Evolutionary conservation across 2,888 invertebrate genomes (phyloP).

Genomic region (Fragum sueziense): DNA sequence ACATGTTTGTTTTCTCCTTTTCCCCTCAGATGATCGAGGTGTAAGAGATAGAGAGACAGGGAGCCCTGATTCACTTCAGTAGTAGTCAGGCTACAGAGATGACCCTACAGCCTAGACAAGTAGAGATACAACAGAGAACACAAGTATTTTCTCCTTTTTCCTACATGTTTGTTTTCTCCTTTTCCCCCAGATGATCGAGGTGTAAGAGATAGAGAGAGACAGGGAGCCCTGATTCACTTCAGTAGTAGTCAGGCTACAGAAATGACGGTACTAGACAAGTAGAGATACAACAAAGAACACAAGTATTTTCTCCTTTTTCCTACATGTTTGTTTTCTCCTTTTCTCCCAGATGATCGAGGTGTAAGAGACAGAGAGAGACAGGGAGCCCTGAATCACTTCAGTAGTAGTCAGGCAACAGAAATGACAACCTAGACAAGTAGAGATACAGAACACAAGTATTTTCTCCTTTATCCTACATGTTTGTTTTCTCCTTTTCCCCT

Average conservation of each 20-base stretch:
- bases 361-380: conserved; percentile 81
- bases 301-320: no score
- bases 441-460: no score
- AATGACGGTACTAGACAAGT: conserved; percentile 63
- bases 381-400: conserved; percentile 80
- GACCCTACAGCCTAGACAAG: conserved; percentile 60
- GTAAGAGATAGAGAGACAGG: conserved; percentile 81
- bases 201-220: conserved; percentile 80
- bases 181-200: conserved; percentile 78
- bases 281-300: conserved; percentile 50
- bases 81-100: conserved; percentile 77
- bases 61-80: conserved; percentile 80
- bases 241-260: conserved; percentile 78
- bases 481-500: no score
- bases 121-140: conserved; percentile 51
- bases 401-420: conserved; percentile 77
- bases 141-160: no score
- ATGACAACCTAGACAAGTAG: conserved; percentile 65
- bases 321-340: no score
- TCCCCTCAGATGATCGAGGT: conserved; percentile 79
- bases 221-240: conserved; percentile 81
- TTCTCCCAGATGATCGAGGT: conserved; percentile 78
- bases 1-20: not conserved
- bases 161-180: no score
- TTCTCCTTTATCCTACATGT: no score